Percentiles rank a stretch among this genome's conserved stretches.
phyloP scores from a whole-genome alignment of 2,797 vertebrate genomes.

The Sebastes cheni region DNA sequence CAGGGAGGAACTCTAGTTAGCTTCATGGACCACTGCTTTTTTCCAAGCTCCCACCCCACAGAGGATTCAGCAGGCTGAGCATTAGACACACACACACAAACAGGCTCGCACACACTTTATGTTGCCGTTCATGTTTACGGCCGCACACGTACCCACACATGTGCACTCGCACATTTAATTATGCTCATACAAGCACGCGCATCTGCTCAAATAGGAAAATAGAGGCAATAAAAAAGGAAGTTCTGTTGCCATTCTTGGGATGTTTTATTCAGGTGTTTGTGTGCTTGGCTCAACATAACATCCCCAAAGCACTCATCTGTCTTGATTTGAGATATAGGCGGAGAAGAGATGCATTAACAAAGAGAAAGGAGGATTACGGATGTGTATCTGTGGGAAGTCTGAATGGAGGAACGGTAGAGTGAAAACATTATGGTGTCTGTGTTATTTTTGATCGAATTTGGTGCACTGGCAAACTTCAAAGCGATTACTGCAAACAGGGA shows the following conservation, averaged over 20 bases:
- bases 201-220: slow-evolving; percentile 3
- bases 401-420: slow-evolving; percentile 3
- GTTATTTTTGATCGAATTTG: slow-evolving; percentile 28
- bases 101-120: slow-evolving; percentile 18
- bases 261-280: slow-evolving; percentile 36
- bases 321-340: slow-evolving; percentile 41
- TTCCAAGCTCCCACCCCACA: slow-evolving; percentile 42
- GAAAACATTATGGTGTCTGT: slow-evolving; percentile 10
- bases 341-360: slow-evolving; percentile 17
- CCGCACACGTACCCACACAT: slow-evolving; percentile 8
- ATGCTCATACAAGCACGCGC: neutral
- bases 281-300: slow-evolving; percentile 9
- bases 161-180: neutral
- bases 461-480: slow-evolving; percentile 32
- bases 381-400: slow-evolving; percentile 36
- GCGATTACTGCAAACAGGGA: slow-evolving; percentile 14
- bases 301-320: slow-evolving; percentile 14
- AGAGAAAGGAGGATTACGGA: slow-evolving; percentile 29
- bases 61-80: slow-evolving; percentile 52
- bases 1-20: slow-evolving; percentile 67
- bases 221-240: neutral
- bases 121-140: slow-evolving; percentile 1
- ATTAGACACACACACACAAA: slow-evolving; percentile 37
- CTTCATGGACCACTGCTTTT: slow-evolving; percentile 73
- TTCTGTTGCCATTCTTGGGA: neutral